These are phyloP conservation scores for Pseudorhombus dupliciocellatus DNA, from an alignment of 2,113 vertebrate genomes.

Conservation along the genomic window DNA sequence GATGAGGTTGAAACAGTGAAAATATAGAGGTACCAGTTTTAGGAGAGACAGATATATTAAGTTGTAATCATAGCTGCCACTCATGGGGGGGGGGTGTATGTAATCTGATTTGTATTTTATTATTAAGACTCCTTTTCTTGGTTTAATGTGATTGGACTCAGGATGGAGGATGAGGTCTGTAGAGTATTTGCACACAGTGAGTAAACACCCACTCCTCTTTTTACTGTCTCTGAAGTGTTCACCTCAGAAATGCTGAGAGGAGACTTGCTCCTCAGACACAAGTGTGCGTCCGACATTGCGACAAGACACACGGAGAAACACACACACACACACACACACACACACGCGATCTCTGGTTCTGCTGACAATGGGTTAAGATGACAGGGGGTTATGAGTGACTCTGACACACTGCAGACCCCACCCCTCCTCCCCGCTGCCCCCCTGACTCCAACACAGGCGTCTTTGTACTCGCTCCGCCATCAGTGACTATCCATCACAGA, in stretches of 20 bases:
- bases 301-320: constrained; percentile 32
- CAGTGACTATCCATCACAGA: constrained; percentile 89
- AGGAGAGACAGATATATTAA: no score
- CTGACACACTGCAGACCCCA: constrained; percentile 81
- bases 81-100: background rate
- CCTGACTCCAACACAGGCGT: constrained; percentile 77
- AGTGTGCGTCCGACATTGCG: constrained; percentile 43
- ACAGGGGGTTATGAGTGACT: constrained; percentile 83
- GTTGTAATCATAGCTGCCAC: no score
- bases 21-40: no score
- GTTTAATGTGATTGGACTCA: background rate
- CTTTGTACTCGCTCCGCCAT: constrained; percentile 88
- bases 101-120: background rate
- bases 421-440: constrained; percentile 57
- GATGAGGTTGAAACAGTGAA: no score
- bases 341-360: constrained; percentile 52
- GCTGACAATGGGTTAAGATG: constrained; percentile 80
- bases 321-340: constrained; percentile 19
- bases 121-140: background rate
- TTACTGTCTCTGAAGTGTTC: constrained; percentile 48
- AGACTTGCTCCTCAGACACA: constrained; percentile 51
- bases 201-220: constrained; percentile 20
- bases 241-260: constrained; percentile 67
- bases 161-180: background rate
- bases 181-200: constrained; percentile 11